These are phyloP conservation scores for Halictus quadricinctus DNA, from an alignment of 2,888 invertebrate genomes.

Conservation along the genomic window DNA sequence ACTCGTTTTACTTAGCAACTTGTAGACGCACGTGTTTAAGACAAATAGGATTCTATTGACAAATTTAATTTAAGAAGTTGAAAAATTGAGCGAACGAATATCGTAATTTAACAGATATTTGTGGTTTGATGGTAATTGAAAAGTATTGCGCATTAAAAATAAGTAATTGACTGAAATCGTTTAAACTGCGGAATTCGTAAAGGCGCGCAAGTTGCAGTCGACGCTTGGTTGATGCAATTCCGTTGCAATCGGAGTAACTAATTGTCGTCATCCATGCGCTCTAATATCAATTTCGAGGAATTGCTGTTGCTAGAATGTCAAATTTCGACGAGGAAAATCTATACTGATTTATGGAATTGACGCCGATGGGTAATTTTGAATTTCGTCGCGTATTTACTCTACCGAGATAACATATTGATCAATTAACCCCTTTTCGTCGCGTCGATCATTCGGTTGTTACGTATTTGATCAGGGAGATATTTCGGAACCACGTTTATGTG, in stretches of 20 bases:
- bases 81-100: background rate
- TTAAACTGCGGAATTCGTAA: background rate
- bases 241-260: background rate
- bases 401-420: background rate
- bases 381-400: background rate
- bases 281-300: too few relatives aligned
- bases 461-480: background rate
- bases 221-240: constrained; percentile 23
- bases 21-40: background rate
- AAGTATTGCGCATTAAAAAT: background rate
- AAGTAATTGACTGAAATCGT: background rate
- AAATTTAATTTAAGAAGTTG: background rate
- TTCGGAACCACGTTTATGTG: constrained; percentile 22
- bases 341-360: too few relatives aligned
- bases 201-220: background rate
- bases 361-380: background rate
- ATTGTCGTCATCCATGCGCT: background rate
- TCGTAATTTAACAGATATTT: background rate
- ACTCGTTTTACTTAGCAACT: background rate
- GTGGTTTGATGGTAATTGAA: background rate
- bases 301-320: background rate
- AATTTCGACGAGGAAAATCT: background rate
- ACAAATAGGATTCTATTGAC: too few relatives aligned
- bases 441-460: constrained; percentile 8
- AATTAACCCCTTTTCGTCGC: constrained; percentile 2